Base-by-base conservation (phyloP, 2,888 invertebrate species). In the Pandemis cinnamomeana region DNA sequence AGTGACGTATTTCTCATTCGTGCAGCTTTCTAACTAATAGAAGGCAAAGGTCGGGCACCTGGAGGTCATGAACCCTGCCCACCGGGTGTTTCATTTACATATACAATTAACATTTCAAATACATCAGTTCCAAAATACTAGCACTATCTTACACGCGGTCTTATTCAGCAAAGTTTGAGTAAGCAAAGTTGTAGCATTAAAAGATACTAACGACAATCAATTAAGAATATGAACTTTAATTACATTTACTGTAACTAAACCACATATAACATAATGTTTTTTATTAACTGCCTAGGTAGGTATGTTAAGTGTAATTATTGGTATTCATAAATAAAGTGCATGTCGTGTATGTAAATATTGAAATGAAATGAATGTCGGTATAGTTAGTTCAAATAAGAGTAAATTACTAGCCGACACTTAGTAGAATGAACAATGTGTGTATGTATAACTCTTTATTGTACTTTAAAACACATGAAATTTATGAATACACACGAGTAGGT, bases 21-120 rank as follows among this genome's bases (percentile, higher is more conserved):
- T 60, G 60, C 42, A 46, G 66, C 53, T 74, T 27, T 71, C 44
- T 36, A 51, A 51, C 44, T 58, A 60, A 63, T 71, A 63, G 68
- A 60, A 44, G 67, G 68, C 64, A 76, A 78, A 82, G 85, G 86
- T 87, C 83, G 78, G 77, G 75, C 75, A 83, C 82, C 86, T 78
- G 74, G 77, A 78, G 84, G 84, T 84, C 82, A 64, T 77, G 82
- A 83, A 81, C 83, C 80, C 76, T 76, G 71, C 77, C 75, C 78
- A 70, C 69, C 77, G 78, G 78, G 80, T 75, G 77, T 73, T 81
- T 78, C 79, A 85, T 89, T 88, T 87, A 86, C 87, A 89, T 89
- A 85, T 83, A 80, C 79, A 86, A 90, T 87, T 88, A 88, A 82
- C 81, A 79, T 73, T 73, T 62, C 36, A 10, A 67, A 27, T 64